phyloP scores from a whole-genome alignment of 2,113 vertebrate genomes.

The Guaruba guarouba region DNA sequence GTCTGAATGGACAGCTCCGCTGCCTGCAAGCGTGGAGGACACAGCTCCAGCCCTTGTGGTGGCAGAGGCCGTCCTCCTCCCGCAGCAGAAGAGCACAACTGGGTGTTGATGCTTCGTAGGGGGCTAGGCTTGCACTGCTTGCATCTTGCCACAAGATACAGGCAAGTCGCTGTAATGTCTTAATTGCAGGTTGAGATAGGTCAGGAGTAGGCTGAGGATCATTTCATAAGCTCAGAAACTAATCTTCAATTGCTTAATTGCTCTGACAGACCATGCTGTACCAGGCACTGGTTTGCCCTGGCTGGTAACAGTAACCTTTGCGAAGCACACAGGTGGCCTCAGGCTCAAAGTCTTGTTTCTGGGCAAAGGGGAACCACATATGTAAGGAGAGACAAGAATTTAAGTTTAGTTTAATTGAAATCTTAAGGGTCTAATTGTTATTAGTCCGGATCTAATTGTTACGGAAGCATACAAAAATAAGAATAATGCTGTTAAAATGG shows the following conservation, averaged over 20 bases:
- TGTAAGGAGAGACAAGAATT: background rate
- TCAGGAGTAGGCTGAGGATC: background rate
- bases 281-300: background rate
- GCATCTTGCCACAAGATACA: background rate
- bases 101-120: rapidly evolving
- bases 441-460: background rate
- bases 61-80: background rate
- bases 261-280: background rate
- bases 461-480: background rate
- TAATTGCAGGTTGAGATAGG: background rate
- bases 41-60: background rate
- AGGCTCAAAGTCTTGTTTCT: background rate
- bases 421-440: background rate
- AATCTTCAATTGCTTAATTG: background rate
- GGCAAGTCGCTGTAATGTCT: background rate
- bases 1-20: rapidly evolving
- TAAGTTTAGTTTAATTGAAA: background rate
- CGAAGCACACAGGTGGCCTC: background rate
- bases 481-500: background rate
- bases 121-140: background rate
- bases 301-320: background rate
- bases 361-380: background rate
- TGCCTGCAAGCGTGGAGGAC: rapidly evolving
- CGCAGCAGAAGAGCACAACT: rapidly evolving
- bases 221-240: background rate